These are phyloP conservation scores for Leptonema lineaticorne DNA, from an alignment of 1,140 invertebrate genomes.

Conservation along the genomic window DNA sequence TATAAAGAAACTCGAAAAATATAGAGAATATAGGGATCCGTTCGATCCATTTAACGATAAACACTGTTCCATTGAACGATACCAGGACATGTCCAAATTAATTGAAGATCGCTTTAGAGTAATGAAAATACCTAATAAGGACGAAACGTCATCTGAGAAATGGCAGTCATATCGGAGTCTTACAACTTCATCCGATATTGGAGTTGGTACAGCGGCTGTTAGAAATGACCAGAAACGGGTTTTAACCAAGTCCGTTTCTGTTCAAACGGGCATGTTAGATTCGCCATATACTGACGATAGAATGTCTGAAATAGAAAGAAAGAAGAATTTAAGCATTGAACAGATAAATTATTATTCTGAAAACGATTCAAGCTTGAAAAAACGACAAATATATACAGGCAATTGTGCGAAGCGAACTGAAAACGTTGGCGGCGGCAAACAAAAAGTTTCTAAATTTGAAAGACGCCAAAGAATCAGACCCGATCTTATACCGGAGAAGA, in stretches of 20 bases:
- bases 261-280: conserved; percentile 55
- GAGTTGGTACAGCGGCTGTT: conserved; percentile 50
- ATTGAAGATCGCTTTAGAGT: conserved; percentile 60
- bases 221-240: conserved; percentile 53
- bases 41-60: conserved; percentile 55
- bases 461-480: conserved; percentile 55
- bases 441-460: conserved; percentile 52
- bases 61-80: conserved; percentile 59
- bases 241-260: conserved; percentile 56
- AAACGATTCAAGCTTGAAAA: conserved; percentile 49
- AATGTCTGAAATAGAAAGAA: conserved; percentile 53
- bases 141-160: conserved; percentile 51
- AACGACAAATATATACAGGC: conserved; percentile 44
- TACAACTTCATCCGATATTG: conserved; percentile 56
- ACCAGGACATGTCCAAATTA: conserved; percentile 63
- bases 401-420: conserved; percentile 54
- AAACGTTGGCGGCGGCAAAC: conserved; percentile 50
- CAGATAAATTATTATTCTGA: conserved; percentile 59
- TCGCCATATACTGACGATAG: conserved; percentile 50
- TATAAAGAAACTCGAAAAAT: conserved; percentile 50
- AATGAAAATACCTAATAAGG: conserved; percentile 46
- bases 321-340: conserved; percentile 55
- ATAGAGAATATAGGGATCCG: conserved; percentile 53
- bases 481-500: conserved; percentile 56
- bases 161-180: conserved; percentile 56